Base-by-base conservation (phyloP, 1,140 invertebrate species). In the Drosophila teissieri region DNA sequence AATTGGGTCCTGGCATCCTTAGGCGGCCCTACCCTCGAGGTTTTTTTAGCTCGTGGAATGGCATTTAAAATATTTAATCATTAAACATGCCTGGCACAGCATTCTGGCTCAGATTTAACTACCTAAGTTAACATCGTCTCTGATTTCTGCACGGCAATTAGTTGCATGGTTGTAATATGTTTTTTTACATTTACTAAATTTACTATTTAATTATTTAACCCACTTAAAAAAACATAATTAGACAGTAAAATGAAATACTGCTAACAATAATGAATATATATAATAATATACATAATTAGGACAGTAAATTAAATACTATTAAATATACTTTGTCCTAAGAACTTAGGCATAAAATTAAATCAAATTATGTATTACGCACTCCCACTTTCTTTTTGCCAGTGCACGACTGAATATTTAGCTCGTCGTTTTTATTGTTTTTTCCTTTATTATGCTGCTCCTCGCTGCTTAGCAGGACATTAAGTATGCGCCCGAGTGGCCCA, bases 401-500 rank as follows among this genome's bases (percentile, higher is more conserved):
- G 58, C 22, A 14, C 24, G 11, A 24, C 31, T 24, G 53, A 37
- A 57, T 46, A 58, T 45, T 58, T 36, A 7, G 61, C 22, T 60
- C 12, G 36, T 45, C 49, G 58, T 15, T 11, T 68, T 53, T 40
- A 61, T 44, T 55, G 17, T 39, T 24, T 39, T 48, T 52, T 44
- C 17, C 36, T 27, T 44, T n/a, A 19, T 31, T 11, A 12, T 39
- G 17, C 12, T 42, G 22, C 4, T 52, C 36, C 22, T 10, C 2
- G 37, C 57, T 31, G 48, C 3, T 70, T 40, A 15, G 61, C 64
- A 61, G 52, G 22, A 72, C 67, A 72, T 72, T 72, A 72, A 70
- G 68, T 44, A 73, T 73, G 31, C 69, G 67, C 69, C 67, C 68
- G 65, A 52, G 65, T 72, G 68, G 44, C 64, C 31, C 34, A 10